Base-by-base conservation (phyloP, 2,113 vertebrate species). In the Epinephelus cyanopodus region DNA sequence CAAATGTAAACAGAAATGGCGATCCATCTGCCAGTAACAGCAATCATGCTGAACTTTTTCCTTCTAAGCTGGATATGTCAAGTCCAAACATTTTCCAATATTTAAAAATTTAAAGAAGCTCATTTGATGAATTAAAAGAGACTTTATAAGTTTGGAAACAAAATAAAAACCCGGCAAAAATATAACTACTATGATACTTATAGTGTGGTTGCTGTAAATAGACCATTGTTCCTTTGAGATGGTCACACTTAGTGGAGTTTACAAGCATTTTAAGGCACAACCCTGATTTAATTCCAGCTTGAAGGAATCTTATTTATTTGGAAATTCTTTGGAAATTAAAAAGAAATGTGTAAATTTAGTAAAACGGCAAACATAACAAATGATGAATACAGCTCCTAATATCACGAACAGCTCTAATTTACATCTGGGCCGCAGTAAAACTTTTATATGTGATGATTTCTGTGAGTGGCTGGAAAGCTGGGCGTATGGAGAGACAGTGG, bases 251-350 rank as follows among this genome's bases (percentile, higher is more conserved):
- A 76, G 21, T 73, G 8, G 37, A 73, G 2, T 83, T 84, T 71
- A 83, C 63, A 66, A 84, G 77, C 64, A 14, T 64, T 78, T 88
- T 42, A 73, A 71, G 77, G 63, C 62, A 45, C 23, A 45, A 21
- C 81, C 56, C 63, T 58, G 21, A 74, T 65, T 82, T 79, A 74
- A 78, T 83, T 80, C 21, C 9, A 77, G 45, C 58, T 83, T 29
- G 29, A 75, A 68, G 75, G 77, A 73, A 71, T 78, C 64, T 58
- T 15, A 81, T 90, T 85, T 79, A 88, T 89, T 73, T 88, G 79
- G 74, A 87, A 82, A 77, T 86, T 81, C 37, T 45, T 45, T 23
- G n/a, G 15, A 82, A 86, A 74, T 77, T 6, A 64, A 82, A 87
- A 62, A 37, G 23, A 74, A 47, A 56, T 48, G 76, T 64, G 15